Base-by-base conservation (phyloP, 35 echinoderm and acorn worm species). In the Eucidaris tribuloides region DNA sequence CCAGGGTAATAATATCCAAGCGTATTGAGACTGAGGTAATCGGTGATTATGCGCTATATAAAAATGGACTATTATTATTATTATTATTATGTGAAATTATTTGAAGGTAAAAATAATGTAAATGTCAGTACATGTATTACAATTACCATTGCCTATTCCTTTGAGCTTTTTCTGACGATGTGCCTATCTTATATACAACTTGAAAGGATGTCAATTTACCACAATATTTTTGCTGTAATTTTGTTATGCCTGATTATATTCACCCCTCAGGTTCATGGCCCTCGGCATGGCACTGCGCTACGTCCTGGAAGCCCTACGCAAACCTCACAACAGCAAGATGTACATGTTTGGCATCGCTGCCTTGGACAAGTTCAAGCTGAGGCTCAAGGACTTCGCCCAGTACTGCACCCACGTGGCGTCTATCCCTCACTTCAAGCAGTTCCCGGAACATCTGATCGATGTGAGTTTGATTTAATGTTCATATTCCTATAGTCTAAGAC, bases 361-460 rank as follows among this genome's bases (percentile, higher is more conserved):
- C 18, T 60, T 99, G 56, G 96, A 99, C 50, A 99, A 92, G 61
- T 99, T 99, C 80, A 99, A 99, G 87, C 93, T 83, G 5, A 65
- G 96, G 24, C 83, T 99, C 30, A 99, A 99, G 77, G 96, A 99
- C 65, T 99, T 93, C 61, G 91, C 96, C 7, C 96, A 99, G 87
- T 99, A 99, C 70, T 99, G 96, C 83, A 86, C 93, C 70, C 96
- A 99, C 56, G 83, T 99, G 24, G 91, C 96, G 14, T 93, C 96
- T 58, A 99, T 99, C 41, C 90, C 90, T 70, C 96, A 99, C 74
- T 87, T 99, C 42, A 82, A 66, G 22, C 86, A 99, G 83, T 99
- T 93, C 66, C 35, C 96, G 22, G 90, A 88, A n/a, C 77, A 77
- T 36, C 84, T 99, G 4, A 92, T 90, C 56, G 96, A 99, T 90